Percentiles rank a stretch among this genome's conserved stretches.
Evolutionary conservation across 2,888 invertebrate species (phyloP).

Genomic region (Papilio demoleus): DNA sequence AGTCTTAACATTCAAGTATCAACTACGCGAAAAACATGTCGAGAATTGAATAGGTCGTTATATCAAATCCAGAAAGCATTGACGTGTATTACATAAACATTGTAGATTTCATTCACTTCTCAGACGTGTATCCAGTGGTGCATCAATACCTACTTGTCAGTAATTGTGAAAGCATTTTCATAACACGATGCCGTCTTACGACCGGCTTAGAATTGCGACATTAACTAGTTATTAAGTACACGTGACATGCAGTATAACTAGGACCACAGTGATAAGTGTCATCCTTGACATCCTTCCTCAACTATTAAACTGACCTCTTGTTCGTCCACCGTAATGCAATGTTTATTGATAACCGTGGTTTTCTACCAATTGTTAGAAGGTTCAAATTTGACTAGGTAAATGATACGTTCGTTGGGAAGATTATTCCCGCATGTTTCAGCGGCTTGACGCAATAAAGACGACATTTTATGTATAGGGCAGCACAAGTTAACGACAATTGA

Average conservation of each 20-base stretch:
- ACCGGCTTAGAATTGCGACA: constrained; percentile 35
- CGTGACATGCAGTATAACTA: constrained; percentile 31
- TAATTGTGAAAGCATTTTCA: constrained; percentile 39
- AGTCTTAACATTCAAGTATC: constrained; percentile 27
- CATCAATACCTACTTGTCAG: constrained; percentile 23
- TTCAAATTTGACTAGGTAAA: neutral
- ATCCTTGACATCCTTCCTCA: constrained; percentile 25
- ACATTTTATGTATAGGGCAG: neutral
- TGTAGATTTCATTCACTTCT: constrained; percentile 28
- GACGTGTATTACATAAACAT: constrained; percentile 19
- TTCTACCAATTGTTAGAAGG: neutral
- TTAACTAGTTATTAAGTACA: constrained; percentile 33
- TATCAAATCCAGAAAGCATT: constrained; percentile 27
- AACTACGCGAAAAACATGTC: constrained; percentile 29
- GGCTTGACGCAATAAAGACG: neutral
- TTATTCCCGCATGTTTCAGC: neutral
- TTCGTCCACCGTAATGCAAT: neutral
- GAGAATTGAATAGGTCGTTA: constrained; percentile 34
- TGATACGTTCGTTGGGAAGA: neutral
- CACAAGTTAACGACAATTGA: neutral
- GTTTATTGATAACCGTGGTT: neutral
- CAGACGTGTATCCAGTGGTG: constrained; percentile 1
- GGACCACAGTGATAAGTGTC: constrained; percentile 26
- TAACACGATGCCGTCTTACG: constrained; percentile 25
- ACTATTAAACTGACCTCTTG: constrained; percentile 15